Evolutionary conservation across 2,113 vertebrate species (phyloP).

Genomic region (Hiodon tergisus): DNA sequence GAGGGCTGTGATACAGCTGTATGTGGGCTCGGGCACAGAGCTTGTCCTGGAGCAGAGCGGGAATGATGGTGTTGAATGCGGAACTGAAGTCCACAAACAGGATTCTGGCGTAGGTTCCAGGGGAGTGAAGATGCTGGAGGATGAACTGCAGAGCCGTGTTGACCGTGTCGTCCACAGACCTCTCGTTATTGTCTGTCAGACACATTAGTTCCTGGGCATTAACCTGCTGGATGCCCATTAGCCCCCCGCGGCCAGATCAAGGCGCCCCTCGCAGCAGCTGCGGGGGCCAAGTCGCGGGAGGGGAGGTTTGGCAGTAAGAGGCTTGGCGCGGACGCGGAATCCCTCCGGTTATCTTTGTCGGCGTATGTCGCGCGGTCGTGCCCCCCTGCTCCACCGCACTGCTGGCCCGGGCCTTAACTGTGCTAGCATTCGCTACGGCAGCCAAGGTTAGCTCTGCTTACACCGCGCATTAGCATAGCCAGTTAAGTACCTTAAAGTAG

Average conservation of each 20-base stretch:
- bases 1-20: too few relatives aligned
- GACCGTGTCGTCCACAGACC: background rate
- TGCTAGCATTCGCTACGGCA: too few relatives aligned
- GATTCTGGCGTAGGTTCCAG: too few relatives aligned
- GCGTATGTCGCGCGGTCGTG: background rate
- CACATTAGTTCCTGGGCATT: conserved; percentile 17
- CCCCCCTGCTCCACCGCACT: background rate
- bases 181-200: conserved; percentile 11
- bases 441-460: too few relatives aligned
- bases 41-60: too few relatives aligned
- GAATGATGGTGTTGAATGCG: too few relatives aligned
- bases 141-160: too few relatives aligned
- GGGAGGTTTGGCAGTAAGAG: conserved; percentile 3
- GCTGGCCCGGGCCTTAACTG: background rate
- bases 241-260: conserved; percentile 11
- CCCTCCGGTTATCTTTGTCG: background rate
- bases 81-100: too few relatives aligned
- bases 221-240: conserved; percentile 21
- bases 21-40: too few relatives aligned
- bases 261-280: background rate
- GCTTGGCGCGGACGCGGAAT: background rate
- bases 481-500: too few relatives aligned
- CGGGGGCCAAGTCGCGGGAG: background rate
- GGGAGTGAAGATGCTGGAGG: too few relatives aligned
- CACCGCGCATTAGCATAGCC: too few relatives aligned